phyloP scores from a whole-genome alignment of 2,888 invertebrate genomes.

The Phengaris arion region DNA sequence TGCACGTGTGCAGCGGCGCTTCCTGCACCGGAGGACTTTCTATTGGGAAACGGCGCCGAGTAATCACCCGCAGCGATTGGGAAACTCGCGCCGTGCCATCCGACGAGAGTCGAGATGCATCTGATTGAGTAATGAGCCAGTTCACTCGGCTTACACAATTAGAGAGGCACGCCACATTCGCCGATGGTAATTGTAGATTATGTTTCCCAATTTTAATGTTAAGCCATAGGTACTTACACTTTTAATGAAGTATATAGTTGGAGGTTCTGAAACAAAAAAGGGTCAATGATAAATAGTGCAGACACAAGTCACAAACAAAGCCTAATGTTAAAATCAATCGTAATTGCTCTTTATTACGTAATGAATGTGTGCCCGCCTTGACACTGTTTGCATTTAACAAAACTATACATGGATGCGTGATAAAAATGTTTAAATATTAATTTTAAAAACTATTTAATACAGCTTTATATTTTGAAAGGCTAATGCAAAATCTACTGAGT shows the following conservation, averaged over 20 bases:
- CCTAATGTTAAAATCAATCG: slow-evolving; percentile 35
- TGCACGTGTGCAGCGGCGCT: slow-evolving; percentile 60
- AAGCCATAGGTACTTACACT: slow-evolving; percentile 56
- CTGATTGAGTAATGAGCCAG: slow-evolving; percentile 65
- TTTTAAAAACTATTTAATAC: slow-evolving; percentile 2
- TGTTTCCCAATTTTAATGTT: slow-evolving; percentile 18
- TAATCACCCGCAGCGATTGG: slow-evolving; percentile 61
- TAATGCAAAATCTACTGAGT: not conserved
- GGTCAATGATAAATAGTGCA: not conserved
- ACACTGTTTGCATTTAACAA: slow-evolving; percentile 62
- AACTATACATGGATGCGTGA: slow-evolving; percentile 55
- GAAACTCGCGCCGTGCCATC: slow-evolving; percentile 61
- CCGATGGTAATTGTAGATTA: slow-evolving; percentile 29
- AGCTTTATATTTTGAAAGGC: not conserved
- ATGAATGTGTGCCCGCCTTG: slow-evolving; percentile 69
- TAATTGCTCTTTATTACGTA: slow-evolving; percentile 50
- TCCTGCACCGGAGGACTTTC: slow-evolving; percentile 76
- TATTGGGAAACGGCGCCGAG: slow-evolving; percentile 70
- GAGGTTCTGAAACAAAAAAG: slow-evolving; percentile 51
- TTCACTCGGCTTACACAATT: slow-evolving; percentile 66
- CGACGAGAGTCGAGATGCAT: slow-evolving; percentile 72
- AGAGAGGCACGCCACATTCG: slow-evolving; percentile 37
- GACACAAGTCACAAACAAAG: slow-evolving; percentile 11
- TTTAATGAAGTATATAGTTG: slow-evolving; percentile 49
- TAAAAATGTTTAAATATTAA: slow-evolving; percentile 25